Evolutionary conservation across 1,140 invertebrate species (phyloP).

Genomic region (Campoletis sonorensis): DNA sequence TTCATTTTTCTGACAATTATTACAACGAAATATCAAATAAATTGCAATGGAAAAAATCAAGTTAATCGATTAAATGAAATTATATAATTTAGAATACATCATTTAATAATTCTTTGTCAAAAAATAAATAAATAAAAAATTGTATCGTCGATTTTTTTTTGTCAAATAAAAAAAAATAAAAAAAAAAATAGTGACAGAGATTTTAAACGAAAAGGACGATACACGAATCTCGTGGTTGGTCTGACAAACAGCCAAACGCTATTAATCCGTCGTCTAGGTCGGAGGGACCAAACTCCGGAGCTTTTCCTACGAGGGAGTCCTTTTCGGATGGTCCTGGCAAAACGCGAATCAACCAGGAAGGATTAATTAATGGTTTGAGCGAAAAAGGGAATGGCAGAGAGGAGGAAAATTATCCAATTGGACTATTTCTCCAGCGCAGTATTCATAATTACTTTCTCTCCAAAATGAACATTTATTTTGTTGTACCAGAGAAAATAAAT

Average conservation of each 20-base stretch:
- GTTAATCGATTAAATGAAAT: too few relatives aligned
- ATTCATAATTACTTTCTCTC: background rate
- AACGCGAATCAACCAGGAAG: background rate
- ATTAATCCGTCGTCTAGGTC: conserved; percentile 32
- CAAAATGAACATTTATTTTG: background rate
- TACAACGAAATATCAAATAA: too few relatives aligned
- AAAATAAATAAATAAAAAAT: too few relatives aligned
- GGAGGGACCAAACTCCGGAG: background rate
- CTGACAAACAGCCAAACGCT: conserved; percentile 44
- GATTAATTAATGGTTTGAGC: conserved; percentile 34
- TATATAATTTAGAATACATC: too few relatives aligned
- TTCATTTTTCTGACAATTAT: too few relatives aligned
- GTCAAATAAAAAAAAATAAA: too few relatives aligned
- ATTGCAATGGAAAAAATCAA: too few relatives aligned
- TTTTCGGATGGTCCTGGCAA: background rate
- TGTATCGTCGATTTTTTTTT: too few relatives aligned
- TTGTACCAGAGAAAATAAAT: background rate
- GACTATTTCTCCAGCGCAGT: too few relatives aligned
- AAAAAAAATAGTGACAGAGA: too few relatives aligned
- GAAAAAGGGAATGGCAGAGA: background rate
- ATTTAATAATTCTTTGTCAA: too few relatives aligned
- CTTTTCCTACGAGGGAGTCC: background rate
- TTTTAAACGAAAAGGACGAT: too few relatives aligned
- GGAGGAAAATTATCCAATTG: background rate
- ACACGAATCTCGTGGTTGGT: background rate